Base-by-base conservation (phyloP, 2,797 vertebrate genomes). In the Cetoscarus ocellatus region DNA sequence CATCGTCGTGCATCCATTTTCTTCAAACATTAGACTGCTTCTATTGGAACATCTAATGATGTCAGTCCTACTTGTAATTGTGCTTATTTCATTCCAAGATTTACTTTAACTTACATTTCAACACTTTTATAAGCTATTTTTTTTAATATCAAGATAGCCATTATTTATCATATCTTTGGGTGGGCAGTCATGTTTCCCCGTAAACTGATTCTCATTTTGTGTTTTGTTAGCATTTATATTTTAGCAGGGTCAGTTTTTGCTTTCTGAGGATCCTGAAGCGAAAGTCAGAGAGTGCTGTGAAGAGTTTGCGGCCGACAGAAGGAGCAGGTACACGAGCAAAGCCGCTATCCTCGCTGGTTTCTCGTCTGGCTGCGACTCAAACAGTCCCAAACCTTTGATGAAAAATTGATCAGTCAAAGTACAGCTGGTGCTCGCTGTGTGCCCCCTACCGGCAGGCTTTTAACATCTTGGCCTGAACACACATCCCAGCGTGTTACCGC, bases 351-450 rank as follows among this genome's bases (percentile, higher is more conserved):
- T 45, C 34, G 39, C 43, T 50, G 40, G 58, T 2, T 67, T 66
- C 47, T 45, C 6, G 15, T 15, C 77, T 75, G 82, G 55, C 72
- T 72, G 40, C 3, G 61, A 53, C 67, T 67, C 76, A 80, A 73
- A 77, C 58, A 70, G 61, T 54, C 7, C 7, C 10, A 35, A 35
- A 10, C 68, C 55, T 86, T 85, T 83, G 85, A 89, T 86, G 75
- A 83, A 88, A 88, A 74, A 79, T 67, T 85, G 83, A 88, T 88
- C 83, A 74, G 80, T 68, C 70, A 82, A 75, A 77, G 75, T 82
- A 77, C 79, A 79, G 77, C 77, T 60, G 67, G 56, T 81, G 38
- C 72, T 12, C 50, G 43, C 77, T 67, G 73, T 36, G 13, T 65
- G 65, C 67, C 19, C 78, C 83, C 66, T 13, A 58, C 79, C 69